Base-by-base conservation (phyloP, 2,113 vertebrate genomes). In the Macrotis lagotis region DNA sequence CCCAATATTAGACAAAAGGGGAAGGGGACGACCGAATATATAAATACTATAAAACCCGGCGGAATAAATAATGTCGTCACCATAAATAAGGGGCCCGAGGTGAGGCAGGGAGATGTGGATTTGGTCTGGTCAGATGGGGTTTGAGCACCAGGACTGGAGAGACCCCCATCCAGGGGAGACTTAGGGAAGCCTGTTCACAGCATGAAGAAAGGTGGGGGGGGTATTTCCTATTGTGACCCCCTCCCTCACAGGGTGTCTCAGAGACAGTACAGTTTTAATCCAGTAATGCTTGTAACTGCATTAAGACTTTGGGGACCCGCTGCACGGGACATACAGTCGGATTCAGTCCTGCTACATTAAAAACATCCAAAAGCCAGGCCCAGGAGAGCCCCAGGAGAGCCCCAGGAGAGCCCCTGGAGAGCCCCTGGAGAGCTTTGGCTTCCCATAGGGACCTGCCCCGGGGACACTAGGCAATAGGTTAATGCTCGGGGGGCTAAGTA, bases 21-120 rank as follows among this genome's bases (percentile, higher is more conserved):
- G 92, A 94, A 92, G 94, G 90, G 94, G 97, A 98, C 96, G 97
- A 98, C 97, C 91, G 97, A 97, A 97, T 95, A 98, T 98, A 98
- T 98, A 98, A 98, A 98, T 97, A 97, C 97, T 98, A 98, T 98
- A 98, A 98, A 98, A 98, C 96, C 96, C 96, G 93, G 95, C 92
- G 96, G 96, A 98, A 98, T 98, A 98, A 98, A 98, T 98, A 98
- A 98, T 95, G 95, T 97, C 97, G 92, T 98, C 66, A 83, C 66
- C 97, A 98, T 98, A 98, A 98, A 98, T 98, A 98, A 97, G 92
- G 94, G 93, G 89, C 94, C 95, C 24, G n/a, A 83, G 47, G 89
- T 51, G 28, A 3, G 19, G n/a, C 6, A 31, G 28, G 48, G 88
- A 96, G 90, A 90, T 88, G 96, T 97, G 96, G 96, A 97, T 97